Percentiles rank a stretch among this genome's conserved stretches.
These are phyloP conservation scores for Rhimphoctona megacephalus DNA, from an alignment of 2,888 invertebrate genomes.

Conservation along the genomic window DNA sequence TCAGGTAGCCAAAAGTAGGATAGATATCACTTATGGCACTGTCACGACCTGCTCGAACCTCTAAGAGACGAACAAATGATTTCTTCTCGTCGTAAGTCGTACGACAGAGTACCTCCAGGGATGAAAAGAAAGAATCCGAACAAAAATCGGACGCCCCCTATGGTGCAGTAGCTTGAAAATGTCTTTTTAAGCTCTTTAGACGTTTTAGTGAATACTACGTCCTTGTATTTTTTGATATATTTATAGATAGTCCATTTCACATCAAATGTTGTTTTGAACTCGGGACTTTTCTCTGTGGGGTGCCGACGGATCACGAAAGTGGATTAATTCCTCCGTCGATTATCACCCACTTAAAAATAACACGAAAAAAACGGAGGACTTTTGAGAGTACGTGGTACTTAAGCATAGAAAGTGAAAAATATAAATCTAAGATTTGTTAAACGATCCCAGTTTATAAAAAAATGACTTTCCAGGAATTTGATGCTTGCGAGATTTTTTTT, in stretches of 20 bases:
- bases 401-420: not conserved
- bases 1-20: conserved; percentile 53
- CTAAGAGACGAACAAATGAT: conserved; percentile 71
- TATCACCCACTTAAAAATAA: not conserved
- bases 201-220: not conserved
- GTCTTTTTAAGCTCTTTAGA: conserved; percentile 67
- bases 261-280: not conserved
- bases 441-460: no score
- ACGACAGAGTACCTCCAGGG: conserved; percentile 5
- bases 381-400: not conserved
- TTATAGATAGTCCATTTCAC: not conserved
- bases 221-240: not conserved
- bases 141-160: conserved; percentile 52
- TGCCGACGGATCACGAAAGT: conserved; percentile 52
- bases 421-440: not conserved
- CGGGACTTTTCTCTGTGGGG: conserved; percentile 18
- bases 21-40: conserved; percentile 72
- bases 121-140: not conserved
- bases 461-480: no score
- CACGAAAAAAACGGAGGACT: not conserved
- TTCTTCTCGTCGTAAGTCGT: conserved; percentile 10
- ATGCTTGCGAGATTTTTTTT: no score
- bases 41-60: conserved; percentile 57
- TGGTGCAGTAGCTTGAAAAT: conserved; percentile 72
- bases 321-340: conserved; percentile 23